Evolutionary conservation across 2,888 invertebrate genomes (phyloP).

Genomic region (Trachelus iudaicus): DNA sequence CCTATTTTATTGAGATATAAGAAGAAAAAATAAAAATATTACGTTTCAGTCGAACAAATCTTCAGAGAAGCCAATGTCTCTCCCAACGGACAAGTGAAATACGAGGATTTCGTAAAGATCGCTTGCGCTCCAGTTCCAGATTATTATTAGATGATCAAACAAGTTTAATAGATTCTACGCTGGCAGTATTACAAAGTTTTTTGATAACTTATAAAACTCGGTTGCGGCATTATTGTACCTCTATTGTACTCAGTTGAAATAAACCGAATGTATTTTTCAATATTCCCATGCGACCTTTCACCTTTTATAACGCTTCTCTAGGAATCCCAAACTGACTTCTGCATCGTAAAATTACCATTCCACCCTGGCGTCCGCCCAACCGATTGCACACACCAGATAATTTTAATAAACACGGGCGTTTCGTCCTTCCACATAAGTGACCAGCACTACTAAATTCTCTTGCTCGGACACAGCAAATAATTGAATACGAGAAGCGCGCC

Average conservation of each 20-base stretch:
- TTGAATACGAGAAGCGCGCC: background rate
- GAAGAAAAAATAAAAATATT: background rate
- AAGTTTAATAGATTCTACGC: background rate
- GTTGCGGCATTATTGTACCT: background rate
- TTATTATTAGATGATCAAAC: constrained; percentile 75
- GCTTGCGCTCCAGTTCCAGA: constrained; percentile 93
- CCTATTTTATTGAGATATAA: background rate
- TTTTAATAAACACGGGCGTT: background rate
- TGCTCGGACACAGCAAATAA: background rate
- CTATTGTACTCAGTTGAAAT: background rate
- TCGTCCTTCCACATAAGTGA: background rate
- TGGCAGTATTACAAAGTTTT: background rate
- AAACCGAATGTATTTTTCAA: background rate
- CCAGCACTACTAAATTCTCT: background rate
- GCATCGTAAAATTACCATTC: background rate
- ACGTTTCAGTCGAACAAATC: constrained; percentile 79
- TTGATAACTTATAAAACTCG: background rate
- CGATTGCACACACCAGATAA: background rate
- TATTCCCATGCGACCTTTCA: background rate
- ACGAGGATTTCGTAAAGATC: constrained; percentile 92
- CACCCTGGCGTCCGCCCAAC: background rate
- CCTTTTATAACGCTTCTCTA: background rate
- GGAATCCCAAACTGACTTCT: too few relatives aligned
- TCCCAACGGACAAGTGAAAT: constrained; percentile 82
- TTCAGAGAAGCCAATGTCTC: constrained; percentile 91